Base-by-base conservation (phyloP, 35 echinoderm and acorn worm species). In the Heliocidaris erythrogramma region DNA sequence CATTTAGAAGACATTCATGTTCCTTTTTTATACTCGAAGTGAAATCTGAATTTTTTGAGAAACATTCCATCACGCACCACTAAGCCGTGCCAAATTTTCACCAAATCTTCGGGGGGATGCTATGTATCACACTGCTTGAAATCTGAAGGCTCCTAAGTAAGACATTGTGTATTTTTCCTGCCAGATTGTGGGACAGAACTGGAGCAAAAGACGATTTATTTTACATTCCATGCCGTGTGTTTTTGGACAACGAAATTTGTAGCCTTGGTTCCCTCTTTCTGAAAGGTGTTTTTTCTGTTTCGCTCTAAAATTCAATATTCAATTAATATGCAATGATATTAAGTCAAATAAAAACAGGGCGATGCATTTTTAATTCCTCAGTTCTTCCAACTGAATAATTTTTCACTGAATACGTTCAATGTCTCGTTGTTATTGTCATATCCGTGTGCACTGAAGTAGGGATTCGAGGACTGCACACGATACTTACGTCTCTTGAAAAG, bases 121-220 rank as follows among this genome's bases (percentile, higher is more conserved):
- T 78, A 78, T 78, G 65, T 78, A 78, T 78, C 65, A 78, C 65
- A 78, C 21, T 78, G 65, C 65, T 78, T 78, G 65, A n/a, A 78
- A 78, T 78, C 65, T 78, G 65, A 78, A 78, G 65, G 65, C 65
- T 78, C 21, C 65, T 78, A 78, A 18, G 65, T 29, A 78, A 78
- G 65, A 78, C 65, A 27, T 78, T 78, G 65, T 78, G 65, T 78
- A 78, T 78, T 78, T 78, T 78, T 78, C 65, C 65, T 78, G 65
- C 65, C 65, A 78, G 65, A 27, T n/a, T 78, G 65, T 78, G 65
- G 21, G 65, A 78, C 65, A 78, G 65, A 78, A 78, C 65, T 78
- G 65, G 65, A 78, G 65, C 65, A 78, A 78, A 78, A 78, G 65
- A 78, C 65, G 65, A 78, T 78, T 78, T 78, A 78, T 78, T 78